A percentile compares a stretch with the other conserved stretches of the same genome.
These are phyloP conservation scores for Solenodon paradoxus DNA, from an alignment of 2,113 vertebrate genomes.

Conservation along the genomic window DNA sequence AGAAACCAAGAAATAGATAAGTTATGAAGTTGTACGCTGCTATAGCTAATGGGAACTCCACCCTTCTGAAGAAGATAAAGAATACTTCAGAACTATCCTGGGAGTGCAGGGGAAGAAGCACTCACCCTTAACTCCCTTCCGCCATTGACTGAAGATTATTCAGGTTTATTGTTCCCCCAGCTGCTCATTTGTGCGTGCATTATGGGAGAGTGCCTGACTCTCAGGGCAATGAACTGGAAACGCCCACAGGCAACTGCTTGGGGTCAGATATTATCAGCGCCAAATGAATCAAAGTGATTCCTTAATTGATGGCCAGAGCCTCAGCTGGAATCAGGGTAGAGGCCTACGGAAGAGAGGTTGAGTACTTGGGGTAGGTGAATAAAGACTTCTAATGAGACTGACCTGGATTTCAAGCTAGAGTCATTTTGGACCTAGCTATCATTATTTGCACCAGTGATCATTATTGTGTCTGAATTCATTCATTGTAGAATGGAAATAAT, in stretches of 20 bases:
- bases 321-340: neutral
- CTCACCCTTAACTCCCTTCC: neutral
- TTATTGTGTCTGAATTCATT: neutral
- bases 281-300: neutral
- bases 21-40: neutral
- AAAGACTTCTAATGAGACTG: neutral
- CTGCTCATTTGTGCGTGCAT: neutral
- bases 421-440: neutral
- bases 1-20: neutral
- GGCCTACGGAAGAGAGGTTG: neutral
- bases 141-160: neutral
- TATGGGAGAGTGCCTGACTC: neutral
- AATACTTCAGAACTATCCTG: neutral
- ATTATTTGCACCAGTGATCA: too few relatives aligned
- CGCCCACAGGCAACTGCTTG: neutral
- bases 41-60: neutral
- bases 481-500: neutral
- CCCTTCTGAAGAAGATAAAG: neutral
- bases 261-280: neutral
- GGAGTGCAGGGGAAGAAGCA: neutral
- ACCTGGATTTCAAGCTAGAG: neutral
- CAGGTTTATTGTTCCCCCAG: neutral
- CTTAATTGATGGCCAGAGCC: neutral
- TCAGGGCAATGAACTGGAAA: neutral
- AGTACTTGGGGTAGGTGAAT: neutral